Evolutionary conservation across 2,113 vertebrate species (phyloP).

Genomic region (Calidris pygmaea): DNA sequence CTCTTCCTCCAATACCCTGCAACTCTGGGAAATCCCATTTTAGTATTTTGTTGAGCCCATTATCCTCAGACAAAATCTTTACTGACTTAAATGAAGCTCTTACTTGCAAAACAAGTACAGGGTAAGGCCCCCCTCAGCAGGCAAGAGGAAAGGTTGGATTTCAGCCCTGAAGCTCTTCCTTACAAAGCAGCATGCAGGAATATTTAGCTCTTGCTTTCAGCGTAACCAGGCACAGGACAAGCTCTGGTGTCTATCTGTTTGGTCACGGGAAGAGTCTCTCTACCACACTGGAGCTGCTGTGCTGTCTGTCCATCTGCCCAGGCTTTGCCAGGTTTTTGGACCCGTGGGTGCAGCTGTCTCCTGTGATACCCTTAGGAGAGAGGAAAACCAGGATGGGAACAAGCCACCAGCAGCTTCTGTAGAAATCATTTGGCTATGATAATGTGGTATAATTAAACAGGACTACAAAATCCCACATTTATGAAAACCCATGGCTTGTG

Average conservation of each 20-base stretch:
- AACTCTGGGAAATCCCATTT: background rate
- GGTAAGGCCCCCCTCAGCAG: background rate
- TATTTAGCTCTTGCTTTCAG: background rate
- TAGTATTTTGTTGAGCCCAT: background rate
- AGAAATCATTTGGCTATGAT: background rate
- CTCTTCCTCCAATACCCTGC: background rate
- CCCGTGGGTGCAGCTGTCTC: background rate
- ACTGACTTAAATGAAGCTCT: background rate
- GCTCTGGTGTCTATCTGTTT: background rate
- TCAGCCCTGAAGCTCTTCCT: background rate
- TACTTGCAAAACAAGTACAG: background rate
- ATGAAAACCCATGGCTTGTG: background rate
- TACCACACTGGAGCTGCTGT: background rate
- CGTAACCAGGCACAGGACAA: background rate
- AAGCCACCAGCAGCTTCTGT: background rate
- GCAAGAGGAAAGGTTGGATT: background rate
- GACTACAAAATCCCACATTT: background rate
- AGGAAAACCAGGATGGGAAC: background rate
- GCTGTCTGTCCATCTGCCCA: background rate
- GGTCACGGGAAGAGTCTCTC: background rate
- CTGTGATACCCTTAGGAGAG: background rate
- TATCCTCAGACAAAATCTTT: background rate
- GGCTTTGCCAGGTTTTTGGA: background rate
- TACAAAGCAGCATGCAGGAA: fast-evolving
- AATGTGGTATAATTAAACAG: background rate